Evolutionary conservation across 2,888 invertebrate genomes (phyloP), one percentile per base, ranked within the genome.

Genomic region (Chironomus riparius): DNA sequence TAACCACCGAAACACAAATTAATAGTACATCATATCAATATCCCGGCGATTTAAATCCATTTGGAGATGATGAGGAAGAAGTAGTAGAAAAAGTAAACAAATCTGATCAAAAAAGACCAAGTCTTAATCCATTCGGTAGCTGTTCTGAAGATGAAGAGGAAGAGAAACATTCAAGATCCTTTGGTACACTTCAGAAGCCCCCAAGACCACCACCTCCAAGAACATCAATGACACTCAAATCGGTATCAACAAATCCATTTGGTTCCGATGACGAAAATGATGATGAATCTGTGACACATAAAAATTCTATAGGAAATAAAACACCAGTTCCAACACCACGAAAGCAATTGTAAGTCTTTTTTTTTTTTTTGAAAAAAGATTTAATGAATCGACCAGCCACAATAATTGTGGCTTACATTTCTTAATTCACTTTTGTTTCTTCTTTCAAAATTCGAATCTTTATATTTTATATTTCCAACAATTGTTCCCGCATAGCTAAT

Each of bases 1-100:
- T 1, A 38, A 38, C 1, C 38, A 38, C 38, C 38, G 38, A 38
- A 10, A 1, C 38, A 38, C 38, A 38, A 38, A 7, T 38, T 2
- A 1, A 38, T 10, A 50, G 50, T n/a, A n/a, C 56, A 18, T 18
- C 77, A 75, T 48, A 48, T 61, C 71, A 70, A 61, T 94, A 95
- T 85, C 95, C 95, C 0, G 89, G 89, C 78, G 88, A 92, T 81
- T 85, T 94, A 78, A 95, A 95, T 86, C 95, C 95, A 4, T 95
- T 95, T 84, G 90, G 88, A 48, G 92, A 92, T 76, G 87, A 87
- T 28, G 88, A 88, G 62, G 85, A 85, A 70, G 75, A 18, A 77
- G 22, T 7, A 15, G 28, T 62, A 73, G 47, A 78, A 77, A 68
- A 80, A 79, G 38, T 2, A 38, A 38, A 38, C 38, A 38, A 38